Base-by-base conservation (phyloP, 2,888 invertebrate genomes). In the Galeopsomyia nigrocyanea region DNA sequence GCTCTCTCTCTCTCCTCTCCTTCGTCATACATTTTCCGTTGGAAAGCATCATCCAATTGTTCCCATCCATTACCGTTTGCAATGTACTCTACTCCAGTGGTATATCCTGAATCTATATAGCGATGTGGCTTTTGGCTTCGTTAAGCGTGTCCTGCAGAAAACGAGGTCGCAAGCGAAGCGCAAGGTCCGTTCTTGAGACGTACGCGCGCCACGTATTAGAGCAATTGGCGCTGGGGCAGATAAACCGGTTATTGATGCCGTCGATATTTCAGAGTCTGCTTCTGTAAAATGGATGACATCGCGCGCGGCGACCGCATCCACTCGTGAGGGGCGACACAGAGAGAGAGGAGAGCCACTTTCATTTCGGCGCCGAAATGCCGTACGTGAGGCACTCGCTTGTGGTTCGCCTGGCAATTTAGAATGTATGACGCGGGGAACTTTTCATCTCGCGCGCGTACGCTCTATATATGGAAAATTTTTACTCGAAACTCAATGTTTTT, bases 241-340 rank as follows among this genome's bases (percentile, higher is more conserved):
- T 84, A 83, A 83, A 83, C 82, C 82, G 63, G 81, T 82, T 83
- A 84, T 83, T 82, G 84, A 84, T 84, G 83, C 82, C 79, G 76
- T 76, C 82, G 78, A 84, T 84, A 82, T 83, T 83, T 84, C 81
- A 80, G 78, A 80, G 82, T 82, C 82, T 26, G 39, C 39, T 78
- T 80, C 47, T 56, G 77, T 81, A 81, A 83, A 84, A 82, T 82
- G 78, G 80, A 83, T 81, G 82, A 71, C 51, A 56, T 50, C 50
- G 58, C 22, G 13, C 75, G 64, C 70, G 74, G 66, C 19, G 50
- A 64, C 71, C 71, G 14, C 73, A 67, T 73, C 71, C 75, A 77
- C 76, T 75, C 71, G 76, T 73, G 77, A 79, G 75, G 77, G 26
- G 13, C 26, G 56, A 55, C 22, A 21, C 21, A 6, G 55, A 55